Percentiles rank a stretch among this genome's conserved stretches.
Evolutionary conservation across 2,113 vertebrate species (phyloP).

Genomic region (Monopterus albus): DNA sequence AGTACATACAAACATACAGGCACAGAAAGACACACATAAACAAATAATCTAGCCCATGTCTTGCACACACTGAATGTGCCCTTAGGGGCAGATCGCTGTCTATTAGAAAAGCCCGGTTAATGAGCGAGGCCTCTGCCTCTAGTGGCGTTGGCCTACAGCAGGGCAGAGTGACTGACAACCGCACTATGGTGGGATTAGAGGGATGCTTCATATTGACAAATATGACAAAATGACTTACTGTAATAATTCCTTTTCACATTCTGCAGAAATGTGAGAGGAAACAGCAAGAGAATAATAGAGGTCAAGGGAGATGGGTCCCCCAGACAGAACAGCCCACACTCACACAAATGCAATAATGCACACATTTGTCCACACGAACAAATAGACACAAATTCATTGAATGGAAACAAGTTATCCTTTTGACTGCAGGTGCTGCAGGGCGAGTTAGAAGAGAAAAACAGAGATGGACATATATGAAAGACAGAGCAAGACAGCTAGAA

Average conservation of each 20-base stretch:
- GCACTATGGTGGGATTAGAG: slow-evolving; percentile 59
- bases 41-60: slow-evolving; percentile 3
- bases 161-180: slow-evolving; percentile 46
- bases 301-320: slow-evolving; percentile 43
- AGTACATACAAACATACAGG: background rate
- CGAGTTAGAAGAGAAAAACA: slow-evolving; percentile 23
- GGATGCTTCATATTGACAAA: slow-evolving; percentile 70
- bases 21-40: background rate
- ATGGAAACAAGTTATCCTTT: slow-evolving; percentile 45
- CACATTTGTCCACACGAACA: slow-evolving; percentile 21
- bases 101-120: slow-evolving; percentile 48
- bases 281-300: slow-evolving; percentile 66
- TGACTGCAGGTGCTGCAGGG: slow-evolving; percentile 36
- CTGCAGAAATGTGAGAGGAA: slow-evolving; percentile 51
- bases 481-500: slow-evolving; percentile 1
- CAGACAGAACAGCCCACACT: slow-evolving; percentile 32
- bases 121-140: slow-evolving; percentile 49
- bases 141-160: slow-evolving; percentile 40
- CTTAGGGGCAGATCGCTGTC: slow-evolving; percentile 19
- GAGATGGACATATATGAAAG: slow-evolving; percentile 17
- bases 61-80: slow-evolving; percentile 7
- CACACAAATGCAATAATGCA: slow-evolving; percentile 33
- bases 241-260: slow-evolving; percentile 64
- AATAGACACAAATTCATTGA: slow-evolving; percentile 9
- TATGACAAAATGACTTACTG: slow-evolving; percentile 65